These are phyloP conservation scores for Protonemura montana DNA, from an alignment of 2,888 invertebrate species.

Conservation along the genomic window DNA sequence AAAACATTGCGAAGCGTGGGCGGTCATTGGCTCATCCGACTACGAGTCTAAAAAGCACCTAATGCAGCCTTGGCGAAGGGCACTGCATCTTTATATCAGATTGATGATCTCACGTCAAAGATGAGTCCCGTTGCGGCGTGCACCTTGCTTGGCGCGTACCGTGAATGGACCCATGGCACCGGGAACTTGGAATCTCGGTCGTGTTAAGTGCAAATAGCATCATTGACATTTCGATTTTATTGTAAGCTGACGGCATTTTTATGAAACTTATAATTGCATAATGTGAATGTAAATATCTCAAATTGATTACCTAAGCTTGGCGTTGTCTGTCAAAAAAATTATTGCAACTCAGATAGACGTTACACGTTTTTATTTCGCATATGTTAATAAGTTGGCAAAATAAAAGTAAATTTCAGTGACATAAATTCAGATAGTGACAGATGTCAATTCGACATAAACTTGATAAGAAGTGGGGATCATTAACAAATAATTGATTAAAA, in stretches of 20 bases:
- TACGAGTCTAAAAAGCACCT: neutral
- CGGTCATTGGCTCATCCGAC: neutral
- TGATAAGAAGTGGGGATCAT: neutral
- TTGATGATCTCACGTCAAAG: slow-evolving; percentile 9
- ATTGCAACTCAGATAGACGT: no score
- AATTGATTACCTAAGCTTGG: no score
- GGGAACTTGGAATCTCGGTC: neutral
- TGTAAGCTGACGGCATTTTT: no score
- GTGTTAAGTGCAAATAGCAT: neutral
- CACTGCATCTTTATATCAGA: neutral
- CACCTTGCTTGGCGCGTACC: neutral
- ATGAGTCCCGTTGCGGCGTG: neutral
- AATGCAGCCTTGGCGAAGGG: neutral
- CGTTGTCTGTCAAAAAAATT: no score
- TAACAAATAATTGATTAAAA: neutral
- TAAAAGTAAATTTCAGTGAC: neutral
- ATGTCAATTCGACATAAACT: neutral
- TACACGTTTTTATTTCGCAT: no score
- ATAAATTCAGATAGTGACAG: neutral
- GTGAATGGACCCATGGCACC: neutral
- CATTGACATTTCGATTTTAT: no score
- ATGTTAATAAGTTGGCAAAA: no score
- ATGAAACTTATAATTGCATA: no score
- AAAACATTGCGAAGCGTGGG: neutral
- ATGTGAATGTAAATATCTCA: no score